A percentile compares a stretch with the other conserved stretches of the same genome.
Conservation (phyloP, 2,113 vertebrate genomes). For the Esox niger region DNA sequence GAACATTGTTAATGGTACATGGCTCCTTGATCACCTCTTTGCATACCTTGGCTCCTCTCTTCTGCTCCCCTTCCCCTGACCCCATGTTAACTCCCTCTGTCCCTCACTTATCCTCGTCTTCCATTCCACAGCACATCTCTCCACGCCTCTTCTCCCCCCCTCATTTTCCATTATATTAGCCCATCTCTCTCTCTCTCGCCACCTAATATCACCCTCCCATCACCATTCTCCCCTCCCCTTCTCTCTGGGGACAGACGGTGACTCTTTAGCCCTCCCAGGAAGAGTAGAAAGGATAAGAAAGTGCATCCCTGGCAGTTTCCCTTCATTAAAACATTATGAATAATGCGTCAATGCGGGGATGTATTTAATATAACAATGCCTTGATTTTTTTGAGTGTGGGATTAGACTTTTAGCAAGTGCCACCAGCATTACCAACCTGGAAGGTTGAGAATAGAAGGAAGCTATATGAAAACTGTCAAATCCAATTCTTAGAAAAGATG, state of each 20-base stretch:
- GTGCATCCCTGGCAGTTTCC: neutral
- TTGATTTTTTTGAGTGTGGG: too few relatives aligned
- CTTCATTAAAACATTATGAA: neutral
- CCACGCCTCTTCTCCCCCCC: neutral
- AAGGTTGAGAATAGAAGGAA: too few relatives aligned
- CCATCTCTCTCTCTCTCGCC: neutral
- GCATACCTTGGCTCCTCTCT: neutral
- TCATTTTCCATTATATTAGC: neutral
- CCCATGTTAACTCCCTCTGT: neutral
- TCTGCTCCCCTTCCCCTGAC: neutral
- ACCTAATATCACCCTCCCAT: neutral
- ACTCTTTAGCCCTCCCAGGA: conserved; percentile 12
- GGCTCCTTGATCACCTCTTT: neutral
- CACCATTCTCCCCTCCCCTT: neutral
- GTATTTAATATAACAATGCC: neutral
- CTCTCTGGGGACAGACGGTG: conserved; percentile 10
- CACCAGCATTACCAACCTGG: too few relatives aligned
- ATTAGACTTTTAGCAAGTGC: too few relatives aligned
- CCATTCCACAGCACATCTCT: neutral
- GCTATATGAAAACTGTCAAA: too few relatives aligned
- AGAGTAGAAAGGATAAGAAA: neutral
- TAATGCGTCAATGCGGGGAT: neutral
- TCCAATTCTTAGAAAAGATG: too few relatives aligned
- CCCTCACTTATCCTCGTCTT: neutral
- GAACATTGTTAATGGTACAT: neutral